Evolutionary conservation across 2,797 vertebrate species (phyloP).

Genomic region (Micromesistius poutassou): DNA sequence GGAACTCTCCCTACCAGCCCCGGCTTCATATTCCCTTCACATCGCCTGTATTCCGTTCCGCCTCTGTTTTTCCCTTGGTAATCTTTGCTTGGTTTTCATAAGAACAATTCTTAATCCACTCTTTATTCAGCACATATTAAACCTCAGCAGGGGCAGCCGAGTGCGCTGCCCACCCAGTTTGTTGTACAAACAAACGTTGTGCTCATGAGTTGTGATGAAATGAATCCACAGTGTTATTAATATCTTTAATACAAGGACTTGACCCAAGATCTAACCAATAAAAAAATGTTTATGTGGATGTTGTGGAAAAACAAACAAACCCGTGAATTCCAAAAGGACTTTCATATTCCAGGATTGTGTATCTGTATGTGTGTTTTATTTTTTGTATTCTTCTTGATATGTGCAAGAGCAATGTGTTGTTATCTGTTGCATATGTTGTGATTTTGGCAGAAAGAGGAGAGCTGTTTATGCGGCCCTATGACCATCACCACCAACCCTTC

Average conservation of each 20-base stretch:
- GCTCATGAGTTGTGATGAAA: neutral
- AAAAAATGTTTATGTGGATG: neutral
- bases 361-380: neutral
- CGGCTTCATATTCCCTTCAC: neutral
- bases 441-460: neutral
- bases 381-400: neutral
- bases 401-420: neutral
- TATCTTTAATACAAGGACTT: neutral
- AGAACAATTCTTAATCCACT: neutral
- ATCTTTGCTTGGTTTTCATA: neutral
- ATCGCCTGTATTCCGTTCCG: neutral
- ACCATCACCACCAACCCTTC: neutral
- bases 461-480: neutral
- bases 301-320: neutral
- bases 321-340: neutral
- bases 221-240: neutral
- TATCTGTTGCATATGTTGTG: neutral
- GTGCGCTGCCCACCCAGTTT: neutral
- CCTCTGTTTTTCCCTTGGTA: neutral
- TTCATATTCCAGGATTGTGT: neutral
- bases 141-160: neutral
- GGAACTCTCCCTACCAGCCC: neutral
- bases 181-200: neutral
- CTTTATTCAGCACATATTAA: neutral
- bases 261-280: neutral